Conservation (phyloP, 2,113 vertebrate species). For the Calyptomena viridis region DNA sequence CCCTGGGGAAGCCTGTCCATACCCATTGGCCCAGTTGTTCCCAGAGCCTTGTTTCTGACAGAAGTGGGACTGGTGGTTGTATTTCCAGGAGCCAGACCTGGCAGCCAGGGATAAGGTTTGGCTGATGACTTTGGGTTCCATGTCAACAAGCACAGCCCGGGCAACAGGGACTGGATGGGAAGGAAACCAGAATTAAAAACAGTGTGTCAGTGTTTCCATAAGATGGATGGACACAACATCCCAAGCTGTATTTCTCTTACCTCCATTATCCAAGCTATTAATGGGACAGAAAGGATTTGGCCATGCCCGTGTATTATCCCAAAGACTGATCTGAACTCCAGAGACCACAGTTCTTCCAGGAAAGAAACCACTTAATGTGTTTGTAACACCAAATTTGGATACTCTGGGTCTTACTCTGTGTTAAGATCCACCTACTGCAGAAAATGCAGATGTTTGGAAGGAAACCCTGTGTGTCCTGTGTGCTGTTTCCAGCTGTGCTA, state of each 20-base stretch:
- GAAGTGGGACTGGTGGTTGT: conserved; percentile 79
- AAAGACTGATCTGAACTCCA: not conserved
- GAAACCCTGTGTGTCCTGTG: not conserved
- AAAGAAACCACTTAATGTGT: not conserved
- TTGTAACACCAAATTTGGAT: not conserved
- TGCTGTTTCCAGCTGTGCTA: not conserved
- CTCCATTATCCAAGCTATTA: not conserved
- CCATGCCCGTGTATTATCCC: not conserved
- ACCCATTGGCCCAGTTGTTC: conserved; percentile 99
- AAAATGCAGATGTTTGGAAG: not conserved
- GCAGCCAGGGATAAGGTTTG: conserved; percentile 80
- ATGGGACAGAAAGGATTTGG: not conserved
- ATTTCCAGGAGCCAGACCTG: conserved; percentile 84
- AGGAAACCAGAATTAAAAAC: not conserved
- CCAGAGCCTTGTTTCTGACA: conserved; percentile 95
- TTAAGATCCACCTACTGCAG: not conserved
- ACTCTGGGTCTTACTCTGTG: not conserved
- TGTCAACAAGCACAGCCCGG: conserved; percentile 90
- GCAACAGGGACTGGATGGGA: conserved; percentile 73
- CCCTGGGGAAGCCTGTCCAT: not conserved
- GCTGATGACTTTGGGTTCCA: conserved; percentile 95
- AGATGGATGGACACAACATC: not conserved
- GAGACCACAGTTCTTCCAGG: not conserved
- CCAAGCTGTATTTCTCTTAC: not conserved
- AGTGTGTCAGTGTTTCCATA: rapidly evolving